Evolutionary conservation across 1,140 invertebrate genomes (phyloP), one percentile per base, ranked within the genome.

Genomic region (Chymomyza costata): DNA sequence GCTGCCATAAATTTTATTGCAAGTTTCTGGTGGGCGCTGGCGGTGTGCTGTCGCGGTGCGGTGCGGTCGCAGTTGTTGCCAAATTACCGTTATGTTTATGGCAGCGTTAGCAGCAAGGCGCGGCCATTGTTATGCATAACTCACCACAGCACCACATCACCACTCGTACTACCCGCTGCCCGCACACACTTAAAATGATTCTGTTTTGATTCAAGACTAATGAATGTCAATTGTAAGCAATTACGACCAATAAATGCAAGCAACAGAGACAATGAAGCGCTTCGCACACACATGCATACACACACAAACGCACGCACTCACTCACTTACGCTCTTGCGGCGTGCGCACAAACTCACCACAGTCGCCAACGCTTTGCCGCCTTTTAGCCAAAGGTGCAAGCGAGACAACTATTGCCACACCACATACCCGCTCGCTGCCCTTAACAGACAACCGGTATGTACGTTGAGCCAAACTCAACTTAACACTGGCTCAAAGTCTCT

Each of bases 161-260:
- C n/a, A n/a, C n/a, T n/a, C n/a, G n/a, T n/a, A 3, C 8, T 37
- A 25, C n/a, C n/a, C 35, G 32, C 17, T 48, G 11, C 30, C 14
- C 16, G 32, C 8, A 3, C n/a, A 14, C 14, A 6, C 15, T 15
- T 38, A 2, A 6, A 14, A 6, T 34, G 8, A 14, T n/a, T n/a
- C 32, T 34, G 35, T 38, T 38, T 38, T 80, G 65, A 81, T 83
- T 74, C 73, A 74, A 82, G 70, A 56, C 73, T 83, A 83, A 83
- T 83, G 70, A 83, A 83, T 83, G 74, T 83, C 81, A 83, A 83
- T 83, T 76, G 81, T 69, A 71, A 76, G 67, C 74, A 83, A 83
- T 83, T 83, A 83, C 59, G 57, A 83, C 74, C 81, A 83, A 83
- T 83, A 83, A 83, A 76, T 83, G 80, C 54, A 58, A 64, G 68